Conservation (phyloP, 2,113 vertebrate species). For the Nymphicus hollandicus region DNA sequence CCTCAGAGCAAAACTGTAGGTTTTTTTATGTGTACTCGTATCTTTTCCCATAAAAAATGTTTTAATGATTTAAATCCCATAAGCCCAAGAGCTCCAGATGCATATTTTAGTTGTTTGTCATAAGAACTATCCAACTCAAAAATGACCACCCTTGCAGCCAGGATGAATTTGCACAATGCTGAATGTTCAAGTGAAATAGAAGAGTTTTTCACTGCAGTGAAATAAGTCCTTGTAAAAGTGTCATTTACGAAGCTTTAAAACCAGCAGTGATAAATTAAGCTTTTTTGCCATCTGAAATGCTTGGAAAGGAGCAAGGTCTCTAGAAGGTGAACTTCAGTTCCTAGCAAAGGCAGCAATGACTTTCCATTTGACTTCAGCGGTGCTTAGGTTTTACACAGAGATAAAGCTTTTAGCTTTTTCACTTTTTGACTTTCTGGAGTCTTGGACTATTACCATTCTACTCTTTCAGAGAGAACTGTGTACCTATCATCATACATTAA, state of each 20-base stretch:
- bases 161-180: slow-evolving; percentile 21
- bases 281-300: background rate
- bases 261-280: background rate
- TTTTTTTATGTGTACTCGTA: background rate
- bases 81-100: slow-evolving; percentile 38
- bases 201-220: background rate
- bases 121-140: slow-evolving; percentile 1
- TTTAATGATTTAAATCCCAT: slow-evolving; percentile 54
- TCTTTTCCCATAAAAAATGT: slow-evolving; percentile 38
- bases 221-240: background rate
- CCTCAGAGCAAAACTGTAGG: background rate
- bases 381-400: background rate
- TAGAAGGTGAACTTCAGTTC: background rate
- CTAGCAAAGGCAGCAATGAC: background rate
- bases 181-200: background rate
- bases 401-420: background rate
- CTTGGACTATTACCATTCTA: background rate
- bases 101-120: slow-evolving; percentile 61
- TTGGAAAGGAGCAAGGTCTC: background rate
- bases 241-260: background rate
- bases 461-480: background rate
- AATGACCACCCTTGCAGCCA: background rate
- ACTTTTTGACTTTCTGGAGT: background rate
- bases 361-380: background rate
- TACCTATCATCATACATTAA: background rate